Percentiles rank a stretch among this genome's conserved stretches.
Evolutionary conservation across 2,888 invertebrate genomes (phyloP).

Genomic region (Eueremaeus valkanovi): DNA sequence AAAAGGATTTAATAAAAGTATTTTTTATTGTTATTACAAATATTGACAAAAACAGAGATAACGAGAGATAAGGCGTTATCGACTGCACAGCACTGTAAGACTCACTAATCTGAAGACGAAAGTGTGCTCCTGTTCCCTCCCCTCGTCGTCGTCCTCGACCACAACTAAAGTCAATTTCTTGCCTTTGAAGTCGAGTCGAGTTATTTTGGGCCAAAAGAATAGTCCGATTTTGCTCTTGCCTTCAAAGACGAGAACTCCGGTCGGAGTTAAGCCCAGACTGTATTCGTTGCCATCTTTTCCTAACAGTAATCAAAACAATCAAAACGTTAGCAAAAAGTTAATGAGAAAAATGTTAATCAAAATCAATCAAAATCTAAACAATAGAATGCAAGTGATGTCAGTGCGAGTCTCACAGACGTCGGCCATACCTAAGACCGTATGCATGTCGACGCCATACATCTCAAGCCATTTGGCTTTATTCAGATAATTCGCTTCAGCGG

Average conservation of each 20-base stretch:
- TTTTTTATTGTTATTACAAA: not conserved
- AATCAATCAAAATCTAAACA: not conserved
- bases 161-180: constrained; percentile 95
- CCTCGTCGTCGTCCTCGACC: constrained; percentile 94
- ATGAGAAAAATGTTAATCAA: not conserved
- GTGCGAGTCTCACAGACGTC: not conserved
- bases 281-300: constrained; percentile 91
- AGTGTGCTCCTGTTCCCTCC: constrained; percentile 83
- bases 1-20: not conserved
- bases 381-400: too few species aligned
- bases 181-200: constrained; percentile 94
- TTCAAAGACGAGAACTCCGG: constrained; percentile 97
- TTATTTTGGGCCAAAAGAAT: constrained; percentile 99
- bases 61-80: not conserved
- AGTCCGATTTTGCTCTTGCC: constrained; percentile 93
- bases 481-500: constrained; percentile 84
- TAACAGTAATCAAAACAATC: not conserved
- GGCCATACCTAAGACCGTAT: constrained; percentile 72
- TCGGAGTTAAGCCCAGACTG: constrained; percentile 91
- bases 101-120: constrained; percentile 79
- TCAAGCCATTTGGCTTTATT: constrained; percentile 86
- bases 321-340: too few species aligned
- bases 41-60: not conserved
- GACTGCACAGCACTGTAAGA: not conserved
- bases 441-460: constrained; percentile 96